Evolutionary conservation across 2,888 invertebrate genomes (phyloP).

Genomic region (Dynastes hyllus): DNA sequence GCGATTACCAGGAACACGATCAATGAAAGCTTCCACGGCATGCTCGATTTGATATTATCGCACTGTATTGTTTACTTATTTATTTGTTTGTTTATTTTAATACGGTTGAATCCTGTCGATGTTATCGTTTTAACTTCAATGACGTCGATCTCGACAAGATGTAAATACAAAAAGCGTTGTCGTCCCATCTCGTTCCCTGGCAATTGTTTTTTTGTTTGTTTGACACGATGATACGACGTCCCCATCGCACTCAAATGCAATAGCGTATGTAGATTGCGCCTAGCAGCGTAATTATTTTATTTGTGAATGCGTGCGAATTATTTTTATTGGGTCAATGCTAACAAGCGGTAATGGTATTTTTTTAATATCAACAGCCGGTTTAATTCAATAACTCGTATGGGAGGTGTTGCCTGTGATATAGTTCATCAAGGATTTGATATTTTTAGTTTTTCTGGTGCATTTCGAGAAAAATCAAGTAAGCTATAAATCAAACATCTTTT

Average conservation of each 20-base stretch:
- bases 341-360: conserved; percentile 47
- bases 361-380: not conserved
- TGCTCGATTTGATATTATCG: not conserved
- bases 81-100: not conserved
- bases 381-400: conserved; percentile 34
- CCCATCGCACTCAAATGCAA: not conserved
- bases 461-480: no score
- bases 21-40: conserved; percentile 17
- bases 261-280: not conserved
- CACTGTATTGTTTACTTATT: not conserved
- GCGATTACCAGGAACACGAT: conserved; percentile 31
- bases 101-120: not conserved
- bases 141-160: conserved; percentile 3
- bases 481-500: no score
- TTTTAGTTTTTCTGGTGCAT: no score
- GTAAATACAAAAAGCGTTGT: conserved; percentile 16
- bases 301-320: conserved; percentile 41
- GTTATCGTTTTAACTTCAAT: not conserved
- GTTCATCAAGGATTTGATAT: not conserved
- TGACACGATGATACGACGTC: not conserved
- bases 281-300: conserved; percentile 39
- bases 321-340: conserved; percentile 56
- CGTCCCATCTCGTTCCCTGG: not conserved
- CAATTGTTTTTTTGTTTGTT: conserved; percentile 43
- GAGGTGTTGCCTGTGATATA: not conserved